These are phyloP conservation scores for Mustela lutreola DNA, from an alignment of 2,113 vertebrate genomes.

Conservation along the genomic window DNA sequence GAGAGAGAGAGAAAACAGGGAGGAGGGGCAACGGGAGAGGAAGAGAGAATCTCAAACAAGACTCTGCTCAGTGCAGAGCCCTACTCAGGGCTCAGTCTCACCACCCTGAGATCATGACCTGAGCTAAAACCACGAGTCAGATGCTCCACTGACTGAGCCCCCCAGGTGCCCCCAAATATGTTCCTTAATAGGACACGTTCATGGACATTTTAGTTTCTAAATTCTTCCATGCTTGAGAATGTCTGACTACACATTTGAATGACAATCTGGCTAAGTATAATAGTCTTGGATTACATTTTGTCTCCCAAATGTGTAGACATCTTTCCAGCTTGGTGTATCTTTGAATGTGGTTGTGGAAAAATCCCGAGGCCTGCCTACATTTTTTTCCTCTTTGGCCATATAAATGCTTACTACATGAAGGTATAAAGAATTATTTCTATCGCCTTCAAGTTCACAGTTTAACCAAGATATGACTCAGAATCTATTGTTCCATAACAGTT, in stretches of 20 bases:
- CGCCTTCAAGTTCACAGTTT: background rate
- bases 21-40: background rate
- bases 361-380: background rate
- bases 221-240: background rate
- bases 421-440: background rate
- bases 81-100: background rate
- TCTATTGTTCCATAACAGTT: background rate
- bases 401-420: background rate
- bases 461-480: background rate
- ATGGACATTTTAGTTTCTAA: background rate
- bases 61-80: background rate
- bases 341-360: background rate
- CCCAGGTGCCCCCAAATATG: background rate
- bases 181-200: background rate
- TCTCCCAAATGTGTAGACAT: background rate
- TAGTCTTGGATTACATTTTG: background rate
- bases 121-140: background rate
- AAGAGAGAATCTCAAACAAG: background rate
- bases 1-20: background rate
- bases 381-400: background rate
- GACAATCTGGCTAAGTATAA: background rate
- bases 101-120: background rate
- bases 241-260: background rate
- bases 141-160: background rate
- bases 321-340: background rate